Evolutionary conservation across 1,140 invertebrate species (phyloP), one percentile per base, ranked within the genome.

Genomic region (Cotesia chilonis): DNA sequence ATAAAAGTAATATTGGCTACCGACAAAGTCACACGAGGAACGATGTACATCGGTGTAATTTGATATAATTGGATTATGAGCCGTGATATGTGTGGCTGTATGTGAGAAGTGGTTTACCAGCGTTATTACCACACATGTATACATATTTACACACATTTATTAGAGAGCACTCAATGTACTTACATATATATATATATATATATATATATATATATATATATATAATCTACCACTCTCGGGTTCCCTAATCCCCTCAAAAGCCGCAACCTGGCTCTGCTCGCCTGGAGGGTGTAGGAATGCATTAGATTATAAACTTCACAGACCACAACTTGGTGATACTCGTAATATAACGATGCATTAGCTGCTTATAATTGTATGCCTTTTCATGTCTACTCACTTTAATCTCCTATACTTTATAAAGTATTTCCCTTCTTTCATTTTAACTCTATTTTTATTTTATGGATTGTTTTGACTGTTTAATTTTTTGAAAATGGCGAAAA

Each of bases 241-340:
- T 47, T 10, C 41, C 41, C 41, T 47, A 47, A 47, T 47, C 41
- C 41, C 41, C 41, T 47, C 41, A 47, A 47, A 47, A 47, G 41
- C 41, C 41, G 41, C 41, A 47, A 17, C 61, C 61, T 82, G 81
- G 69, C 78, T 80, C 67, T 76, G 77, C 61, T 82, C 80, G 69
- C 78, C 79, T 68, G 75, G 77, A 76, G 77, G 78, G 76, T 79
- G 71, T 76, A 79, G 78, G 79, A 82, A 79, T 78, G 80, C 83
- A 85, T 86, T 85, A 81, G 82, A 86, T 85, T 85, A 86, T 85
- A 80, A 86, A 85, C 82, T 85, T 85, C 81, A 82, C 79, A 83
- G 81, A 82, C 76, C 82, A 74, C 79, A 80, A 76, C 78, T 71
- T 72, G 75, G 61, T 76, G 63, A 37, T 37, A 51, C 63, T 65